Evolutionary conservation across 23 tunicate species (phyloP).

Genomic region (Clavelina lepadiformis): DNA sequence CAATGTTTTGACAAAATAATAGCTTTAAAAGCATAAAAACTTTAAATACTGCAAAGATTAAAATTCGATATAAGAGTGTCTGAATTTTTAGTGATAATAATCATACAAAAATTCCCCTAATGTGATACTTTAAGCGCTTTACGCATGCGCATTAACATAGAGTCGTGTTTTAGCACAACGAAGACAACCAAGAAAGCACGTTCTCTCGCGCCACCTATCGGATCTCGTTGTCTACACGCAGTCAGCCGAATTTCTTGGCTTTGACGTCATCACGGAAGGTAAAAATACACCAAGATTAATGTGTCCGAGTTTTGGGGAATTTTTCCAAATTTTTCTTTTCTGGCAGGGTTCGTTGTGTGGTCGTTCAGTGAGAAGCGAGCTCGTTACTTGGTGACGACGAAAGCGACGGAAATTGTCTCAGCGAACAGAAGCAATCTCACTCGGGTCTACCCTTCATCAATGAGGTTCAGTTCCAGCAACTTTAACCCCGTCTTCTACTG

Average conservation of each 20-base stretch:
- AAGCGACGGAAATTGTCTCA: slow-evolving; percentile 45
- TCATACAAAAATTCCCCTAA: too few species aligned
- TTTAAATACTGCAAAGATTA: too few species aligned
- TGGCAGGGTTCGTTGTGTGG: slow-evolving; percentile 65
- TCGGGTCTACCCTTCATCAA: slow-evolving; percentile 59
- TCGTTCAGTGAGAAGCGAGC: slow-evolving; percentile 83
- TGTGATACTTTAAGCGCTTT: too few species aligned
- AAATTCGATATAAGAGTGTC: too few species aligned
- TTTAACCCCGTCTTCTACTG: slow-evolving; percentile 72
- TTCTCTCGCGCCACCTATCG: slow-evolving; percentile 81
- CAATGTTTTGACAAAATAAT: too few species aligned
- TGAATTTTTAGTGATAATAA: too few species aligned
- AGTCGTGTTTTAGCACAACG: neutral
- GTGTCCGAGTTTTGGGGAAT: neutral
- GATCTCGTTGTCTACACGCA: slow-evolving; percentile 69
- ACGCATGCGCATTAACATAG: too few species aligned
- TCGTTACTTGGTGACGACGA: slow-evolving; percentile 24
- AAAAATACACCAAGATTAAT: neutral
- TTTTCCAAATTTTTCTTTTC: neutral
- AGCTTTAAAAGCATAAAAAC: too few species aligned
- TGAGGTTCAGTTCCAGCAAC: slow-evolving; percentile 66
- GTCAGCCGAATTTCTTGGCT: slow-evolving; percentile 73
- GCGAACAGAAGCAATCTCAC: slow-evolving; percentile 37
- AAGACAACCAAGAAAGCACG: slow-evolving; percentile 5
- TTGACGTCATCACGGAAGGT: slow-evolving; percentile 53